Evolutionary conservation across 2,888 invertebrate genomes (phyloP).

Genomic region (Cryptocheilus praepositus): DNA sequence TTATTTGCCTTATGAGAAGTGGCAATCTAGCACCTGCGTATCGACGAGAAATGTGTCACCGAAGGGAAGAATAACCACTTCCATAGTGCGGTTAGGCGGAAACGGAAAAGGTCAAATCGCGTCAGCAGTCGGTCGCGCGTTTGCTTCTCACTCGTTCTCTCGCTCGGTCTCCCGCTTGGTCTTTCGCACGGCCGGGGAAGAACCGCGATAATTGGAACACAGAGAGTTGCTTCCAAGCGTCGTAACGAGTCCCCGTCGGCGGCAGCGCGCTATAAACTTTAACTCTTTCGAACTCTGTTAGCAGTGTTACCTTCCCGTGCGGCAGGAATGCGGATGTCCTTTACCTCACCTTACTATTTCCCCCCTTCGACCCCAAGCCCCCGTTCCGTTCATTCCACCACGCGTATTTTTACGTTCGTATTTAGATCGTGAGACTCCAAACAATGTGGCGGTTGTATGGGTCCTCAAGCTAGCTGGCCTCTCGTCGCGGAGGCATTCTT

Average conservation of each 20-base stretch:
- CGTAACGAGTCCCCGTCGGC: conserved; percentile 42
- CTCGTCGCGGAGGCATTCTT: no score
- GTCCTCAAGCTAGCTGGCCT: neutral
- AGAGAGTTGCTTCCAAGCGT: conserved; percentile 51
- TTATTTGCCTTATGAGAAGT: neutral
- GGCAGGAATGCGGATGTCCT: conserved; percentile 57
- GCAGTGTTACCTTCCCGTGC: conserved; percentile 52
- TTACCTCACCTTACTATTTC: conserved; percentile 40
- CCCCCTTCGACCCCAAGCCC: conserved; percentile 15
- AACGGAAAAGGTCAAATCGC: conserved; percentile 56
- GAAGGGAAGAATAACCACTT: conserved; percentile 48
- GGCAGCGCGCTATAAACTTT: conserved; percentile 57
- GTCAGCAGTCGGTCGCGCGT: conserved; percentile 51
- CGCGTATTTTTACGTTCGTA: conserved; percentile 21
- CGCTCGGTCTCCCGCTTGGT: conserved; percentile 50
- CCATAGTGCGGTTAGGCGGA: conserved; percentile 54
- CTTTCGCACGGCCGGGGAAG: conserved; percentile 47
- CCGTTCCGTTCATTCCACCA: neutral
- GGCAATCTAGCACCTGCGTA: conserved; percentile 40
- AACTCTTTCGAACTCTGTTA: conserved; percentile 64
- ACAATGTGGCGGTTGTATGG: neutral
- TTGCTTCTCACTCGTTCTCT: no score
- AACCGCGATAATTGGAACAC: conserved; percentile 63
- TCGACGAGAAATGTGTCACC: conserved; percentile 46
- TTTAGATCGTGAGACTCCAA: conserved; percentile 18